Conservation (phyloP, 2,113 vertebrate species). For the Tachysurus fulvidraco region DNA sequence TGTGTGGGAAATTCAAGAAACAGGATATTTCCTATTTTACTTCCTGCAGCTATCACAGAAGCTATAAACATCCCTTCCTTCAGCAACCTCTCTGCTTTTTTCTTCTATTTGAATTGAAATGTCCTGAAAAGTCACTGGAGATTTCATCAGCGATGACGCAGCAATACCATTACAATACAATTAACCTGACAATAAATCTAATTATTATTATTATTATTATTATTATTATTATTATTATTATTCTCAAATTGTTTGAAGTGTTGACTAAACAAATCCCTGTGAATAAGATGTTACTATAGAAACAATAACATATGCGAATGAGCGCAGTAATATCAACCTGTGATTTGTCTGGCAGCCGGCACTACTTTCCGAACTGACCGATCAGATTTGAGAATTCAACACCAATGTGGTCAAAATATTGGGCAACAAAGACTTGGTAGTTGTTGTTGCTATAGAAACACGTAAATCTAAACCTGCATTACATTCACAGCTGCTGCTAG, state of each 20-base stretch:
- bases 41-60: background rate
- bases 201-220: background rate
- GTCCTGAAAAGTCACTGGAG: too few relatives aligned
- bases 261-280: background rate
- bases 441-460: background rate
- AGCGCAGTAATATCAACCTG: background rate
- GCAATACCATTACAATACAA: too few relatives aligned
- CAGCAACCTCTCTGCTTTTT: too few relatives aligned
- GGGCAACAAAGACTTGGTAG: background rate
- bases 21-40: background rate
- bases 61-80: background rate
- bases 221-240: too few relatives aligned
- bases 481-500: background rate
- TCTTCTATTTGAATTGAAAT: too few relatives aligned
- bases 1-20: background rate
- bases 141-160: background rate
- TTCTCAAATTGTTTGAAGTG: background rate
- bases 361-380: background rate
- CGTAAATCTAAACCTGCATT: background rate
- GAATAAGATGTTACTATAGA: background rate
- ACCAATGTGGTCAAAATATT: background rate
- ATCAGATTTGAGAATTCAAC: background rate
- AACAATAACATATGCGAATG: background rate
- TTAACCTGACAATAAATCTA: background rate
- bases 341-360: background rate